phyloP scores from a whole-genome alignment of 2,797 vertebrate species.

The Poeciliopsis turneri region DNA sequence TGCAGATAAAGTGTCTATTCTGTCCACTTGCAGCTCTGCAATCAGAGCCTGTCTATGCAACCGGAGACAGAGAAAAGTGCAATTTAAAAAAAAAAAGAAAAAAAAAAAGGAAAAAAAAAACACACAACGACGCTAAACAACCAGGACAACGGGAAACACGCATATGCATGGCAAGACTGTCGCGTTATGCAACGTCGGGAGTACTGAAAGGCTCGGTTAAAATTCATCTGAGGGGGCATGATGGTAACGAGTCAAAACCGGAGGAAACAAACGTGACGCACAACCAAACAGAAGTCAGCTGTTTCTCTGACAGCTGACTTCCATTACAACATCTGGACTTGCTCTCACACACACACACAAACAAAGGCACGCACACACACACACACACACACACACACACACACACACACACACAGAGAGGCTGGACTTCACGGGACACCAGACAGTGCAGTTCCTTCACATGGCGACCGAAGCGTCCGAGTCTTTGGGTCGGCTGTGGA shows the following conservation, averaged over 20 bases:
- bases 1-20: constrained; percentile 49
- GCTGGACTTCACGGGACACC: constrained; percentile 13
- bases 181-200: constrained; percentile 27
- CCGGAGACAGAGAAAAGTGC: constrained; percentile 71
- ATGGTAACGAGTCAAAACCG: constrained; percentile 13
- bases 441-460: constrained; percentile 57
- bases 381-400: too few relatives aligned
- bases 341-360: background rate
- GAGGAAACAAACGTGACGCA: constrained; percentile 24
- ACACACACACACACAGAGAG: background rate
- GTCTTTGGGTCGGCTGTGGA: constrained; percentile 74
- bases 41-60: constrained; percentile 35
- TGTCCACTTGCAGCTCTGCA: constrained; percentile 48
- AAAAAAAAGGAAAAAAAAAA: too few relatives aligned
- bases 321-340: constrained; percentile 26
- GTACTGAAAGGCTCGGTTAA: constrained; percentile 42
- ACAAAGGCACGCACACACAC: background rate
- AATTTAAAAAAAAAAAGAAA: constrained; percentile 42
- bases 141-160: constrained; percentile 44
- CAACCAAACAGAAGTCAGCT: constrained; percentile 9
- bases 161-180: constrained; percentile 37
- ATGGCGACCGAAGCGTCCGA: constrained; percentile 71
- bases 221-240: constrained; percentile 27
- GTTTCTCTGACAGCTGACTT: constrained; percentile 24
- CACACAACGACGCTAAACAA: constrained; percentile 52